These are phyloP conservation scores for Antitype chi DNA, from an alignment of 2,888 invertebrate genomes.

Conservation along the genomic window DNA sequence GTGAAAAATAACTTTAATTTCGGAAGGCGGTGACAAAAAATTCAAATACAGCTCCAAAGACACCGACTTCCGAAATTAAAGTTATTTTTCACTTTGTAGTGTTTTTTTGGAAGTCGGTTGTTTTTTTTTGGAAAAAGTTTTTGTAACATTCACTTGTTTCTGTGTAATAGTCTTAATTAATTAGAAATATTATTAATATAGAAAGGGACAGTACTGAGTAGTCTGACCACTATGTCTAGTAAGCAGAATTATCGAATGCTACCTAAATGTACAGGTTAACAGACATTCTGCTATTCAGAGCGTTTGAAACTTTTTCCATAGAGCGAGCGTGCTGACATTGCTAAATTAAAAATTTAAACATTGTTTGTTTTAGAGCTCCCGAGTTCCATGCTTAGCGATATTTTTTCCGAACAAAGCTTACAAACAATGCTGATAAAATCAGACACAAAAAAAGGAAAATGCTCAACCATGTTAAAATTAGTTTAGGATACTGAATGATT, in stretches of 20 bases:
- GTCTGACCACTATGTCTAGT: not conserved
- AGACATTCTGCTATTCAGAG: not conserved
- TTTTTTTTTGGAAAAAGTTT: too few relatives aligned
- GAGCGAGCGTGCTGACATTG: not conserved
- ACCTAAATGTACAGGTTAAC: not conserved
- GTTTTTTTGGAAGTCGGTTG: too few relatives aligned
- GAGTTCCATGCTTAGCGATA: slow-evolving; percentile 6
- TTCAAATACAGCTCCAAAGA: too few relatives aligned
- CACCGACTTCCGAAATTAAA: too few relatives aligned
- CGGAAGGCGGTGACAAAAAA: too few relatives aligned
- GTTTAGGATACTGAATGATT: too few relatives aligned
- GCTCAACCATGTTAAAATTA: not conserved
- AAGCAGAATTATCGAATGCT: not conserved
- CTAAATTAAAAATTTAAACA: not conserved
- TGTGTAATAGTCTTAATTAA: not conserved
- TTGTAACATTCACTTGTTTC: not conserved
- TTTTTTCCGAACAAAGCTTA: not conserved
- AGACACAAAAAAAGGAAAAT: not conserved
- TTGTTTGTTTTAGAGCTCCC: not conserved
- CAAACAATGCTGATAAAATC: not conserved
- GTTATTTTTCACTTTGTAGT: too few relatives aligned
- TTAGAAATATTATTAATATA: not conserved
- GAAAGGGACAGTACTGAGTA: not conserved
- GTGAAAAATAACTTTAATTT: too few relatives aligned
- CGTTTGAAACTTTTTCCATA: not conserved